Conservation (phyloP, 1,140 invertebrate genomes). For the Holotrichia oblita region DNA sequence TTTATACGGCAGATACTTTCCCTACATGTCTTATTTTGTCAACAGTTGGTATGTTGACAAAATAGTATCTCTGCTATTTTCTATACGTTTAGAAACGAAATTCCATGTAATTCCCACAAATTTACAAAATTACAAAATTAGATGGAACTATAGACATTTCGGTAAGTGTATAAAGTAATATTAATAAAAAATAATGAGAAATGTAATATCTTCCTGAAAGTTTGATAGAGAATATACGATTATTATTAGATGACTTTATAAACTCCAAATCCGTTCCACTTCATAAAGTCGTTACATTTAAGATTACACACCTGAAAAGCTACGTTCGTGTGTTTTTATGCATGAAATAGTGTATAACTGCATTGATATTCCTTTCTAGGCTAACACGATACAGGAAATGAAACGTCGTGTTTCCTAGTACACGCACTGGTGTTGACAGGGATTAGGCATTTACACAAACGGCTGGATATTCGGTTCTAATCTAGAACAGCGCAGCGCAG, state of each 20-base stretch:
- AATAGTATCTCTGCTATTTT: too few relatives aligned
- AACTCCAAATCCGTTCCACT: neutral
- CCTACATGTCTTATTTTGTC: too few relatives aligned
- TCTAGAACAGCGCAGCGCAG: neutral
- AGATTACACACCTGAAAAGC: neutral
- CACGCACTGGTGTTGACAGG: conserved; percentile 20
- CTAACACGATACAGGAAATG: conserved; percentile 6
- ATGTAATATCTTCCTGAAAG: too few relatives aligned
- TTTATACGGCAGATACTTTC: too few relatives aligned
- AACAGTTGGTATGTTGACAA: too few relatives aligned
- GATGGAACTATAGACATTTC: too few relatives aligned
- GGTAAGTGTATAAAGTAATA: too few relatives aligned
- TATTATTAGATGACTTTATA: neutral
- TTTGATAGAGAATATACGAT: too few relatives aligned
- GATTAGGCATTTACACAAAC: conserved; percentile 27
- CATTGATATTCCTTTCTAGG: neutral
- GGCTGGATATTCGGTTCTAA: conserved; percentile 18
- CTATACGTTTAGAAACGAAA: too few relatives aligned
- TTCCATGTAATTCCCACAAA: too few relatives aligned
- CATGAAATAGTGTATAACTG: conserved; percentile 22
- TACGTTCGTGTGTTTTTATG: neutral
- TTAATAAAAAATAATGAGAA: too few relatives aligned
- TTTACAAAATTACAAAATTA: too few relatives aligned
- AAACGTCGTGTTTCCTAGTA: conserved; percentile 7
- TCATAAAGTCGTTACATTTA: neutral